Conservation (phyloP, 2,113 vertebrate species). For the Chroicocephalus ridibundus region DNA sequence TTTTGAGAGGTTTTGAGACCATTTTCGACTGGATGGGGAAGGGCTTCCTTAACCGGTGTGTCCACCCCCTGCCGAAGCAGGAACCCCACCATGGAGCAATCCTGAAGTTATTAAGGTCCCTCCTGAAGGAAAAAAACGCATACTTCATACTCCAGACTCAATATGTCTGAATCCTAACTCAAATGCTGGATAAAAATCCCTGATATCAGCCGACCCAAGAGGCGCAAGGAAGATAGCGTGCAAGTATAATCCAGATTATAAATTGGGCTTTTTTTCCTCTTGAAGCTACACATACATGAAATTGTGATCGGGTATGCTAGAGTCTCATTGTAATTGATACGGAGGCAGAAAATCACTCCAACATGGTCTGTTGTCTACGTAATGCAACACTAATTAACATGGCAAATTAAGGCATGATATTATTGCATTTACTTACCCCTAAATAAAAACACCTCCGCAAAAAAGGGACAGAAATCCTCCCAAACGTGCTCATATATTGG, state of each 20-base stretch:
- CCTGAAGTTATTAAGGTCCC: not conserved
- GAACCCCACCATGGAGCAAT: not conserved
- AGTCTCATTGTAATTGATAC: not conserved
- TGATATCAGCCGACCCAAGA: not conserved
- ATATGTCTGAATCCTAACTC: not conserved
- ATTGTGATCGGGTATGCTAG: not conserved
- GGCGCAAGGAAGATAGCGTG: fast-evolving
- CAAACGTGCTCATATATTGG: too few relatives aligned
- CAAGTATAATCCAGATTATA: not conserved
- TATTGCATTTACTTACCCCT: not conserved
- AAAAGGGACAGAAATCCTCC: not conserved
- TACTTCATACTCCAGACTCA: too few relatives aligned
- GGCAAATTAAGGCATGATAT: not conserved
- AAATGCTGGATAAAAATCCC: not conserved
- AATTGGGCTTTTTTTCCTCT: not conserved
- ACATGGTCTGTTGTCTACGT: fast-evolving
- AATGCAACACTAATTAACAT: not conserved
- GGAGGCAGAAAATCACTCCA: not conserved
- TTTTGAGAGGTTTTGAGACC: not conserved
- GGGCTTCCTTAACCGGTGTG: not conserved
- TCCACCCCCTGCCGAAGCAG: not conserved
- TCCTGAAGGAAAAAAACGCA: not conserved
- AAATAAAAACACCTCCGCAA: not conserved
- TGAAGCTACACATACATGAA: not conserved
- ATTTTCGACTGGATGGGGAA: not conserved